phyloP scores from a whole-genome alignment of 2,797 vertebrate species.

The Calcarius lapponicus region DNA sequence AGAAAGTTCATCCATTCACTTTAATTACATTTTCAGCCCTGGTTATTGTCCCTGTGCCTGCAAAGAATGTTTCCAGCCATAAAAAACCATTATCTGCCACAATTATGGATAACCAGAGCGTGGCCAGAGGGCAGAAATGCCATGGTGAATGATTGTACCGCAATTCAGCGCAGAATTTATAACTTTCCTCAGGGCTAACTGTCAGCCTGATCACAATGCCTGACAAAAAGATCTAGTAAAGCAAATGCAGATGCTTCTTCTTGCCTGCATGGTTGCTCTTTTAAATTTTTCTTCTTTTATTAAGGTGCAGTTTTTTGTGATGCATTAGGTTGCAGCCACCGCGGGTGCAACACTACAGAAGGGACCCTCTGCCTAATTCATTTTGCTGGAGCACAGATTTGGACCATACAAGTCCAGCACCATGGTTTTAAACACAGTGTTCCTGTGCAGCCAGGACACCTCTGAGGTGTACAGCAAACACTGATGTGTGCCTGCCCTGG shows the following conservation, averaged over 20 bases:
- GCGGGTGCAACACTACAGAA: not conserved
- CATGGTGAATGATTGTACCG: conserved; percentile 75
- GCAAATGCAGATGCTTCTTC: conserved; percentile 65
- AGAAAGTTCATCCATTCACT: conserved; percentile 69
- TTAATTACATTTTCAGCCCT: conserved; percentile 54
- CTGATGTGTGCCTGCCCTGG: not conserved
- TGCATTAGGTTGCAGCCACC: not conserved
- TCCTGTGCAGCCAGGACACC: not conserved
- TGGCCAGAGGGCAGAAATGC: conserved; percentile 74
- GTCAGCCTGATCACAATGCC: conserved; percentile 74
- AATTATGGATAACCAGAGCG: conserved; percentile 76
- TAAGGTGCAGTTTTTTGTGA: conserved; percentile 51
- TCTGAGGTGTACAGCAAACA: not conserved
- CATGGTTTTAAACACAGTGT: accelerated
- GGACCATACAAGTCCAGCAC: not conserved
- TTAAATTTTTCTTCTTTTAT: not conserved
- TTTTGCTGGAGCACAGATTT: not conserved
- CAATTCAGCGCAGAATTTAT: conserved; percentile 76
- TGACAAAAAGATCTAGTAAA: conserved; percentile 68
- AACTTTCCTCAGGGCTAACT: conserved; percentile 74
- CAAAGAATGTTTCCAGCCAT: conserved; percentile 78
- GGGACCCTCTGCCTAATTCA: accelerated
- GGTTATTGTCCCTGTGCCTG: conserved; percentile 68
- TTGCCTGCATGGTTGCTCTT: conserved; percentile 62
- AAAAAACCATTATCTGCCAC: conserved; percentile 77